phyloP scores from a whole-genome alignment of 2,113 vertebrate species.

The Illadopsis cleaveri region DNA sequence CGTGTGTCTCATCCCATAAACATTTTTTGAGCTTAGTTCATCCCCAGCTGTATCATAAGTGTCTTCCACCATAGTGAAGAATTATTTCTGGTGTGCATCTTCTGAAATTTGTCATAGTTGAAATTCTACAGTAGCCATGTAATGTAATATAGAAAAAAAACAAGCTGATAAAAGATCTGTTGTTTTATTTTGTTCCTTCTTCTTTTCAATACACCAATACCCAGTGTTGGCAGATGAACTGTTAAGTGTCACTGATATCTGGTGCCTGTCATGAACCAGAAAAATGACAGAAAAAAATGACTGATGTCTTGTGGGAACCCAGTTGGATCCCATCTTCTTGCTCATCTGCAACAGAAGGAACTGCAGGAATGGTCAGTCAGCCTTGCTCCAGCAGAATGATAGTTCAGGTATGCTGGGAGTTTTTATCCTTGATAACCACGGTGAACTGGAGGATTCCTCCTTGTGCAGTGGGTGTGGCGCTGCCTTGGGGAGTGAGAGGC shows the following conservation, averaged over 20 bases:
- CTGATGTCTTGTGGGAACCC: not conserved
- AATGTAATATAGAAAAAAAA: not conserved
- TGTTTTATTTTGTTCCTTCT: not conserved
- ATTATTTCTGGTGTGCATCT: not conserved
- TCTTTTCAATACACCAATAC: not conserved
- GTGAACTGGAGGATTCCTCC: not conserved
- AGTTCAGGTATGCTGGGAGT: not conserved
- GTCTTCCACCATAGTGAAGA: not conserved
- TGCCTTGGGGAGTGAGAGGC: not conserved
- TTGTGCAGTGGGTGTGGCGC: rapidly evolving
- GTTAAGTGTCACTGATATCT: not conserved
- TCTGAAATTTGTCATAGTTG: not conserved
- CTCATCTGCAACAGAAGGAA: not conserved
- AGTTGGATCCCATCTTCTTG: not conserved
- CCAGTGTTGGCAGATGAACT: not conserved
- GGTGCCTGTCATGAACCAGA: not conserved
- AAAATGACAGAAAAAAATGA: not conserved
- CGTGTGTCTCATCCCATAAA: not conserved
- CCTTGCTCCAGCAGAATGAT: not conserved
- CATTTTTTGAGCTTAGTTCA: not conserved
- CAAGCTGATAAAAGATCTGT: not conserved
- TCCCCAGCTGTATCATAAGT: not conserved
- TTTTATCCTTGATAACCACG: not conserved
- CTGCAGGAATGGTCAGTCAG: not conserved
- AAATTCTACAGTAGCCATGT: not conserved